These are phyloP conservation scores for Brachionus angularis DNA, from an alignment of 1,140 invertebrate genomes.

Conservation along the genomic window DNA sequence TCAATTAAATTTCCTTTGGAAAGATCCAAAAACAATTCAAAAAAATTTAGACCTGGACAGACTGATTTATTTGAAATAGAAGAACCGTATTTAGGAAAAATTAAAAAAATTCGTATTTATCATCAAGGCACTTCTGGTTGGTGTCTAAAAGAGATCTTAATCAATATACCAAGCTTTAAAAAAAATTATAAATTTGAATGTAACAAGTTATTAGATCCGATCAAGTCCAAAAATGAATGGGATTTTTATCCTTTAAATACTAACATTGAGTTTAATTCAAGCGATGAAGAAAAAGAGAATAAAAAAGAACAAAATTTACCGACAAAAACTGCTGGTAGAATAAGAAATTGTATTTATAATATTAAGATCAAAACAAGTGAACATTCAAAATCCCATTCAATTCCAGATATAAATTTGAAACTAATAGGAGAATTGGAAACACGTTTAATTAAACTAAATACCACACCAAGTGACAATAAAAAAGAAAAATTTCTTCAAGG, in stretches of 20 bases:
- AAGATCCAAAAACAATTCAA: conserved; percentile 52
- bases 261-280: no score
- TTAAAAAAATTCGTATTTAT: conserved; percentile 54
- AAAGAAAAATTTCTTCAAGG: conserved; percentile 27
- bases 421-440: not conserved
- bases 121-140: conserved; percentile 56
- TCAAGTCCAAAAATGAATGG: conserved; percentile 49
- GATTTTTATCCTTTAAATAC: conserved; percentile 48
- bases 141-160: conserved; percentile 55
- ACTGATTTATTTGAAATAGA: conserved; percentile 55
- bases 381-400: not conserved
- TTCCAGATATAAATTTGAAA: conserved; percentile 5
- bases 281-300: not conserved
- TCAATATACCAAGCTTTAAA: conserved; percentile 51
- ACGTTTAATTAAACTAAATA: conserved; percentile 2
- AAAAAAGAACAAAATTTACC: conserved; percentile 49
- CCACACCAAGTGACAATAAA: conserved; percentile 40
- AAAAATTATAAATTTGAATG: conserved; percentile 47
- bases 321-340: conserved; percentile 51
- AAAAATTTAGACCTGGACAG: conserved; percentile 58
- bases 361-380: conserved; percentile 28
- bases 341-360: conserved; percentile 47
- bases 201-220: conserved; percentile 52
- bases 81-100: conserved; percentile 52
- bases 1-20: conserved; percentile 51